A percentile compares a stretch with the other conserved stretches of the same genome.
Conservation (phyloP, 2,797 vertebrate genomes). For the Poeciliopsis paucimaculata region DNA sequence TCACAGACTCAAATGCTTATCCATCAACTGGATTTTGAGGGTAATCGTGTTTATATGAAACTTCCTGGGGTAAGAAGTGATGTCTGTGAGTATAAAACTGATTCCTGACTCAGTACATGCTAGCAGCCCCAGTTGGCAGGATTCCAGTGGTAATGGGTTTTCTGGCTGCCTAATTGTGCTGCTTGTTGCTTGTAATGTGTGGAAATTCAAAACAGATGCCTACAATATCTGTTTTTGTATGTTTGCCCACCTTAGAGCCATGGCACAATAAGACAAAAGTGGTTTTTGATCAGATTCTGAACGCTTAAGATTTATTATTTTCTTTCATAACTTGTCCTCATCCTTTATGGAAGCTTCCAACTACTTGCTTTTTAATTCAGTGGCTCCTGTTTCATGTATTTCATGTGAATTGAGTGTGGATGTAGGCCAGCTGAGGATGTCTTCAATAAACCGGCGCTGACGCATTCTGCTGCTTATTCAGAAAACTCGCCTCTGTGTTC, state of each 20-base stretch:
- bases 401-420: conserved; percentile 5
- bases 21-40: neutral
- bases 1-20: neutral
- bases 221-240: conserved; percentile 22
- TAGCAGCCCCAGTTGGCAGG: conserved; percentile 52
- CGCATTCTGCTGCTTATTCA: conserved; percentile 47
- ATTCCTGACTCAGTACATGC: conserved; percentile 9
- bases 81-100: neutral
- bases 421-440: conserved; percentile 28
- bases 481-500: conserved; percentile 51
- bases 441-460: conserved; percentile 53
- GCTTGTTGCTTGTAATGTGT: conserved; percentile 58
- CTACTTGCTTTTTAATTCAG: conserved; percentile 7
- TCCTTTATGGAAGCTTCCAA: neutral
- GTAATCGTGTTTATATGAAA: neutral
- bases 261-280: neutral
- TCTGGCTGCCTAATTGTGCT: conserved; percentile 68
- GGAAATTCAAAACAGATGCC: conserved; percentile 78
- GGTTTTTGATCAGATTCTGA: conserved; percentile 15
- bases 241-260: conserved; percentile 45
- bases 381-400: conserved; percentile 18
- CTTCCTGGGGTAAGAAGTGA: neutral
- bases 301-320: conserved; percentile 7
- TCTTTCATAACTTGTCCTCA: neutral
- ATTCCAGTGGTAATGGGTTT: conserved; percentile 64